Base-by-base conservation (phyloP, 2,113 vertebrate species). In the Numenius arquata region DNA sequence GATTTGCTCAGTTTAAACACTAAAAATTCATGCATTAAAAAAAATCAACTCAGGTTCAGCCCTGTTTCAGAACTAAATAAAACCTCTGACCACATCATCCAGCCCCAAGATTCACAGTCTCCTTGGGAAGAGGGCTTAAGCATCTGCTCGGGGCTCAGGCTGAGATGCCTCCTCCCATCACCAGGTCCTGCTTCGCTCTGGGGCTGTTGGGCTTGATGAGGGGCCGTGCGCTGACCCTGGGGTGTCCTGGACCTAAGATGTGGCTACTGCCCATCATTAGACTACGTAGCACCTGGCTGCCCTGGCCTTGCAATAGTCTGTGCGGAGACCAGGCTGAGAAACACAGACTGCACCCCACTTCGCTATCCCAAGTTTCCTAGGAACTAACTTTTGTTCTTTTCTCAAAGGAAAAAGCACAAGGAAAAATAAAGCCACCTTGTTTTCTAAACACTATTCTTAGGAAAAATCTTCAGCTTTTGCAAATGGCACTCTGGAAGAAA, bases 21-120 rank as follows among this genome's bases (percentile, higher is more conserved):
- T 85, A 75, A 89, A 86, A 96, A 85, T 52, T 73, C 67, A 66
- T 27, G 71, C 90, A 95, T 45, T 96, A 96, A 82, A 92, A 96
- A 82, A 92, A 96, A 89, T 32, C 77, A 43, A 92, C 90, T 83
- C 79, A 45, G 61, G n/a, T 70, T 93, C 48, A 68, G 73, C 41
- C 15, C 34, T 84, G 48, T 19, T 27, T 73, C 75, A 75, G 82
- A 93, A 93, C 85, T 94, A 79, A 95, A 85, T 82, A 88, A 93
- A 96, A 76, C 81, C 75, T 82, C 71, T 79, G 65, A 90, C 88
- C 79, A 32, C 85, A 96, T 50, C 55, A 94, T 41, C 48, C 74
- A 85, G 85, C 63, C 66, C 74, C 80, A 73, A 15, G 65, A 53
- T 47, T 55, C 72, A 38, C 8, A 0, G n/a, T 55, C 61, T 87